Base-by-base conservation (phyloP, 1,140 invertebrate species). In the Eufriesea mexicana region DNA sequence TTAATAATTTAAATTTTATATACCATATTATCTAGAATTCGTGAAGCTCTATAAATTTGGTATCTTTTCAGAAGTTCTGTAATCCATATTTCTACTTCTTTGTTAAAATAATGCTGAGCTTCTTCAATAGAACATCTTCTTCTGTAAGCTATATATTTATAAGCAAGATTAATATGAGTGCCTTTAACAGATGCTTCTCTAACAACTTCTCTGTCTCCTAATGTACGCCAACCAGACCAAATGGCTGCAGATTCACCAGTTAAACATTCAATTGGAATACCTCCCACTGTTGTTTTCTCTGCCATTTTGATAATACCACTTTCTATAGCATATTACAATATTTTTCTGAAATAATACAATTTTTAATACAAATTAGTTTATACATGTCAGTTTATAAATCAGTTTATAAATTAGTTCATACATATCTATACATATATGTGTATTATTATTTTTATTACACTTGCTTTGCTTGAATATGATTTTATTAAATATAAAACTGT, bases 121-220 rank as follows among this genome's bases (percentile, higher is more conserved):
- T 94, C 94, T 16, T 94, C 90, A 45, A 95, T 90, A 73, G 91
- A 94, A 93, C 95, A 95, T 75, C 92, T 91, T 86, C 95, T 95
- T 86, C 95, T 95, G 25, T 89, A 90, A 64, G 95, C 94, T 23
- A 96, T 90, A 92, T 95, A 96, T 86, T 95, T 95, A 61, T 95
- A 91, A 70, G 95, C 96, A 75, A 96, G 89, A 51, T 94, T 91
- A 68, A 96, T 94, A 86, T 96, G 95, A 62, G 94, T 95, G 23
- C 96, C 96, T 91, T 96, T 96, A 0, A 95, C 95, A 73, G 95
- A 96, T 59, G 96, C 95, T 91, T 96, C 96, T 84, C 96, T 93
- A 0, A 96, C 95, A 55, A 96, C 94, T 91, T 96, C 96, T 88
- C 95, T 92, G 42, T 94, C 93, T 51, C 95, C 94, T 62, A 95